Evolutionary conservation across 2,113 vertebrate genomes (phyloP).

Genomic region (Scatophagus argus): DNA sequence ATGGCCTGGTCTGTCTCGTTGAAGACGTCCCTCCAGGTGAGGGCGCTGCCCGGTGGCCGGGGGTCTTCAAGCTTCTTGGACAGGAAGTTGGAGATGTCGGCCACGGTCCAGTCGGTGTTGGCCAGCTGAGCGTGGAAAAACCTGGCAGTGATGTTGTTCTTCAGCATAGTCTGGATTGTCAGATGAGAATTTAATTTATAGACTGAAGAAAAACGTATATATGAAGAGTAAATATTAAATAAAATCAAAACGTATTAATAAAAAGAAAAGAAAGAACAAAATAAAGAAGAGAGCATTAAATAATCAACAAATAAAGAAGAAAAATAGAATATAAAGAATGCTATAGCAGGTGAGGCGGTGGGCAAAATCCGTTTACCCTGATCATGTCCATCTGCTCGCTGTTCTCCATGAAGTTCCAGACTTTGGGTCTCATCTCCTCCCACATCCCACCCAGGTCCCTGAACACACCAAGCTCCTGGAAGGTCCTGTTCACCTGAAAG

Average conservation of each 20-base stretch:
- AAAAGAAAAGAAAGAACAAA: no score
- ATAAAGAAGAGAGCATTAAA: no score
- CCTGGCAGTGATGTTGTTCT: conserved; percentile 82
- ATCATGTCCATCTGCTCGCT: conserved; percentile 92
- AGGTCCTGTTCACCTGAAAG: conserved; percentile 95
- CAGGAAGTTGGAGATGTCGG: conserved; percentile 88
- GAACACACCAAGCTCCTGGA: conserved; percentile 94
- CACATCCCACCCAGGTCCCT: conserved; percentile 95
- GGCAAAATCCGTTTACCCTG: conserved; percentile 83
- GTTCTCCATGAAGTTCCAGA: conserved; percentile 94
- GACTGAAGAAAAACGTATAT: no score
- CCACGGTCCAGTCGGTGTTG: conserved; percentile 88
- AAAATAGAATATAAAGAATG: not conserved
- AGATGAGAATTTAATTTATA: not conserved
- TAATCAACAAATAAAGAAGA: no score
- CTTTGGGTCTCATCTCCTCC: conserved; percentile 93
- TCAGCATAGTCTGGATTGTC: conserved; percentile 85
- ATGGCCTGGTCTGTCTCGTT: conserved; percentile 94
- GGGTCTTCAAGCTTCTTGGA: conserved; percentile 84
- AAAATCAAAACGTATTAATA: no score
- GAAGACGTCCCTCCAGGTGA: conserved; percentile 94
- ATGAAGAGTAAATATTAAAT: no score
- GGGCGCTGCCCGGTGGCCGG: conserved; percentile 63
- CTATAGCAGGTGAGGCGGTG: not conserved
- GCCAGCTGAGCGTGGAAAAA: conserved; percentile 85